Base-by-base conservation (phyloP, 1,140 invertebrate genomes). In the Heterodera carotae region DNA sequence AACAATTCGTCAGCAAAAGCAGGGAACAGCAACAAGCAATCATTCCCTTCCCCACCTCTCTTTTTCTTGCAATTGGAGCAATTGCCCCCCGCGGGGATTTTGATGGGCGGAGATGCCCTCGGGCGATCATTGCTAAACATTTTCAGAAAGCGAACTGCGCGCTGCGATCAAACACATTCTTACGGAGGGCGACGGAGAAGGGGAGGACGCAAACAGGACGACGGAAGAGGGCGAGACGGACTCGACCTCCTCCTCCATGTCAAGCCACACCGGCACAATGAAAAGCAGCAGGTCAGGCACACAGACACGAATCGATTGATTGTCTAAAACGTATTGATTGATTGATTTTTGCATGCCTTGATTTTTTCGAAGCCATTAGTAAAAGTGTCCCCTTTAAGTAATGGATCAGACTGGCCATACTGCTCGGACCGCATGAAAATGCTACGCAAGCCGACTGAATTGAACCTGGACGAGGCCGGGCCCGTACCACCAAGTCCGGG, bases 161-260 rank as follows among this genome's bases (percentile, higher is more conserved):
- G 48, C 48, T 22, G 48, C 48, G 48, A 56, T 56, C 48, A 56
- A 56, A 56, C 48, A 56, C 48, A 56, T 56, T 56, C 48, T 56
- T 18, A 18, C 12, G 48, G 22, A 5, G 12, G 48, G 48, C 22
- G 48, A 56, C 48, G 15, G 48, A 22, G 48, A 22, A 15, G 48
- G 48, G 18, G 48, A 56, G 48, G 48, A 56, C 12, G 48, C 48
- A 18, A 56, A 56, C 5, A 22, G 22, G 22, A 25, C 48, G 48
- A 56, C 1, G 12, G 12, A 56, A 43, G 48, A 56, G 48, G 48
- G 48, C 15, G 48, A 56, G 48, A 56, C 48, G 48, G 48, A 56
- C 48, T 56, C 48, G 5, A 22, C 48, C 18, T 15, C 48, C 2
- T 56, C 48, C 5, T 56, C 48, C 48, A 56, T 56, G 48, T 56